Percentiles rank a stretch among this genome's conserved stretches.
These are phyloP conservation scores for Pipistrellus nathusii DNA, from an alignment of 2,797 vertebrate genomes.

Conservation along the genomic window DNA sequence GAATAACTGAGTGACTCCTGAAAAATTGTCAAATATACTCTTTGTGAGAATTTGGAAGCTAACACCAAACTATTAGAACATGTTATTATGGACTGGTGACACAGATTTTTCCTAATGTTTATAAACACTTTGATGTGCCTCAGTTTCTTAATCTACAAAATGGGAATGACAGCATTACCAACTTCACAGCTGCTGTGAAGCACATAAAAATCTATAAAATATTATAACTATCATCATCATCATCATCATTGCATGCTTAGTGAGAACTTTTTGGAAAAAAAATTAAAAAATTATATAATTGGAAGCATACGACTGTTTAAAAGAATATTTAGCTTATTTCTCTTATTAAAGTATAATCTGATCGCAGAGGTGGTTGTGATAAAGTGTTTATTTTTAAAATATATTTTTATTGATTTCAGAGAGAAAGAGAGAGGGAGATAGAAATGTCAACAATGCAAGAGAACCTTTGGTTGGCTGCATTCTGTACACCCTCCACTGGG, in stretches of 20 bases:
- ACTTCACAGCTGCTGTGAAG: background rate
- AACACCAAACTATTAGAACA: background rate
- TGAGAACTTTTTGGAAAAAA: background rate
- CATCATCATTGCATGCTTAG: background rate
- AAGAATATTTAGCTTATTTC: background rate
- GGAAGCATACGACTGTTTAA: background rate
- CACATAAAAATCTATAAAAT: background rate
- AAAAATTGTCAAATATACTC: constrained; percentile 23
- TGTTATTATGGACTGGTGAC: background rate
- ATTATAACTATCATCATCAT: background rate
- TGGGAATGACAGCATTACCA: background rate
- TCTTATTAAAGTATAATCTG: background rate
- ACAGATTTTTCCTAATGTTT: background rate
- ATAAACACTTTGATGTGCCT: background rate
- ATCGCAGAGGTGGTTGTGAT: background rate
- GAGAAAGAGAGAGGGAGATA: too few relatives aligned
- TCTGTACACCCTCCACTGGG: too few relatives aligned
- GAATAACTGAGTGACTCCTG: background rate
- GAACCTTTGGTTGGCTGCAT: too few relatives aligned
- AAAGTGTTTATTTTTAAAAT: background rate
- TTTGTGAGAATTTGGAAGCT: background rate
- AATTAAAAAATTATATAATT: background rate
- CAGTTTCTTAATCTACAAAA: background rate
- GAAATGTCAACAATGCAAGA: too few relatives aligned
- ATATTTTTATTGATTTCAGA: too few relatives aligned